A percentile compares a stretch with the other conserved stretches of the same genome.
phyloP scores from a whole-genome alignment of 2,888 invertebrate genomes.

The Candidula unifasciata region DNA sequence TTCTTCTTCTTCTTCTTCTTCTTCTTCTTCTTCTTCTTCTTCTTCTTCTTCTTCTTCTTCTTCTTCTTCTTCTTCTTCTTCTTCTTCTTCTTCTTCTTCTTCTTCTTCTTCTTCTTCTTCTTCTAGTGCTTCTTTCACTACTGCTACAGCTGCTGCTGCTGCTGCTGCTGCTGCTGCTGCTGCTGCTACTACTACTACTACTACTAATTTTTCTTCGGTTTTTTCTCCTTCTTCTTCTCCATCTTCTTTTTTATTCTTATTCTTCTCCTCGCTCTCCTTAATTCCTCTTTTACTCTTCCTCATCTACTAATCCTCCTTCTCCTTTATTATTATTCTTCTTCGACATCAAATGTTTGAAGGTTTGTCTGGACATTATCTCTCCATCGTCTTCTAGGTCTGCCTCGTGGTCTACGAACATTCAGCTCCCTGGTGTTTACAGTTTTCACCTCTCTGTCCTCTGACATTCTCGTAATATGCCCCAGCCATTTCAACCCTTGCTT shows the following conservation, averaged over 20 bases:
- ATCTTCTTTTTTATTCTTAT: not conserved
- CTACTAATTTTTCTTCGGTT: not conserved
- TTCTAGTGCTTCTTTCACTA: not conserved
- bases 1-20: conserved; percentile 1
- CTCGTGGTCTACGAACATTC: too few species aligned
- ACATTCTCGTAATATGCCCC: too few species aligned
- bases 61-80: conserved; percentile 46
- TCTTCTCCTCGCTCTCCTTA: not conserved
- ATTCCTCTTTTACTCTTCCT: too few species aligned
- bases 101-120: conserved; percentile 48
- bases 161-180: not conserved
- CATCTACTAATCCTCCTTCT: too few species aligned
- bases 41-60: conserved; percentile 34
- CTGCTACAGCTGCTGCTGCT: too few species aligned
- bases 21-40: too few species aligned
- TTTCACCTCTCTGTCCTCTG: too few species aligned
- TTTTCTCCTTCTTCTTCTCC: not conserved
- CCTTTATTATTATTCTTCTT: too few species aligned
- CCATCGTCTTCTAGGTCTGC: too few species aligned
- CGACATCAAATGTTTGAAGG: too few species aligned
- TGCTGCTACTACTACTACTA: not conserved
- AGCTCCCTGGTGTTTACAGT: too few species aligned
- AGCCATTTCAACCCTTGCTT: not conserved
- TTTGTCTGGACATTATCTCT: too few species aligned
- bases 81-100: conserved; percentile 48